Base-by-base conservation (phyloP, 2,113 vertebrate species). In the Symphodus melops region DNA sequence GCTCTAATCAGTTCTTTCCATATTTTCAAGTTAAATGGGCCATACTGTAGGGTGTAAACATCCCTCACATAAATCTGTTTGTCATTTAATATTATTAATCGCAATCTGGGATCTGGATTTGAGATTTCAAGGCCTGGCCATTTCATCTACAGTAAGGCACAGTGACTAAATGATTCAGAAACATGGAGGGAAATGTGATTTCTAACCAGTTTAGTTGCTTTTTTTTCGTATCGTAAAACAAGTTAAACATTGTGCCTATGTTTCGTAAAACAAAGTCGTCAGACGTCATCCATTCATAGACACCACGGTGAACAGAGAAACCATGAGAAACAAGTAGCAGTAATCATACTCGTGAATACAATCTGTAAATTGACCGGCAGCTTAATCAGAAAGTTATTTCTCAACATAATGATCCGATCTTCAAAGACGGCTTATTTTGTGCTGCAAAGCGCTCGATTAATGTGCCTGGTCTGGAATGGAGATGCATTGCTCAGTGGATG, bases 61-160 rank as follows among this genome's bases (percentile, higher is more conserved):
- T 65, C 17, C 39, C 23, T 41, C 33, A 44, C 17, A 33, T 20
- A 17, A 41, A 68, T n/a, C 60, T 60, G 33, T 14, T 23, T 46
- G 16, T 28, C 4, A 9, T 53, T 39, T 36, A 9, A 71, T 66
- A 19, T 72, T 67, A 71, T 57, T 0, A 65, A 62, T 36, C 48
- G 20, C 42, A 20, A 56, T 62, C 17, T n/a, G 48, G n/a, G n/a
- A 51, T 51, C 59, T 62, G 23, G 57, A 21, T 82, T 69, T 2
- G 39, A 67, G 54, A 41, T 16, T 10, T 61, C 51, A 21, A 73
- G 20, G 61, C 62, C 25, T 57, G 16, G 75, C 48, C 49, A 69
- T 80, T 39, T 81, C 42, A 74, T 83, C 88, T 89, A 88, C 90
- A 90, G 71, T 94, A 95, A 95, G 94, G 94, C 94, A 95, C 94